phyloP scores from a whole-genome alignment of 2,797 vertebrate genomes.

The Cossypha polioptera region DNA sequence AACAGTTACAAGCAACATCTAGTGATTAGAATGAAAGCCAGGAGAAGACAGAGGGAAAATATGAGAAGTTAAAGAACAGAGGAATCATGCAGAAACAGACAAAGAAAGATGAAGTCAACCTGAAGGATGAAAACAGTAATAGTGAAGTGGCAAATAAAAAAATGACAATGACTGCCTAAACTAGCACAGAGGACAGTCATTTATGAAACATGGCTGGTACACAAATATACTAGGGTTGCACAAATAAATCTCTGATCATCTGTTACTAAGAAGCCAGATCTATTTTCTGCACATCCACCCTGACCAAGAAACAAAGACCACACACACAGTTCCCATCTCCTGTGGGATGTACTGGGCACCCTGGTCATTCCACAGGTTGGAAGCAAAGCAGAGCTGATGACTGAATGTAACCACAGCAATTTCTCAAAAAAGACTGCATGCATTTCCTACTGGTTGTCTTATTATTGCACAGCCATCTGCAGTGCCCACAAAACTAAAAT shows the following conservation, averaged over 20 bases:
- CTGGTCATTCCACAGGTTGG: no score
- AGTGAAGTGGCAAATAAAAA: neutral
- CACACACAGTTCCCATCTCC: neutral
- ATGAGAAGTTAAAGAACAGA: neutral
- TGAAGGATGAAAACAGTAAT: neutral
- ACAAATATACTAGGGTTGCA: neutral
- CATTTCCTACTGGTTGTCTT: neutral
- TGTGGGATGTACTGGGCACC: neutral
- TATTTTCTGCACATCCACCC: neutral
- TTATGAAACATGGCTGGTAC: neutral
- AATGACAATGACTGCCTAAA: neutral
- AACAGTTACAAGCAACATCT: neutral
- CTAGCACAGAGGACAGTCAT: neutral
- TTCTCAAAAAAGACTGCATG: fast-evolving
- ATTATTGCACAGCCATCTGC: neutral
- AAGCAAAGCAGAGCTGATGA: neutral
- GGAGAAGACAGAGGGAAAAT: neutral
- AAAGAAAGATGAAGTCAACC: neutral
- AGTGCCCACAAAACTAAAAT: conserved; percentile 21
- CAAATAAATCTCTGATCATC: neutral
- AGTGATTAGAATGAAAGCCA: neutral
- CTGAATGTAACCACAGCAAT: neutral
- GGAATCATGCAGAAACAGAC: neutral
- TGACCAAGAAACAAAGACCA: neutral
- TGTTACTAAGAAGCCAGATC: neutral